Evolutionary conservation across 2,113 vertebrate genomes (phyloP), one percentile per base, ranked within the genome.

Genomic region (Rhinoderma darwinii): DNA sequence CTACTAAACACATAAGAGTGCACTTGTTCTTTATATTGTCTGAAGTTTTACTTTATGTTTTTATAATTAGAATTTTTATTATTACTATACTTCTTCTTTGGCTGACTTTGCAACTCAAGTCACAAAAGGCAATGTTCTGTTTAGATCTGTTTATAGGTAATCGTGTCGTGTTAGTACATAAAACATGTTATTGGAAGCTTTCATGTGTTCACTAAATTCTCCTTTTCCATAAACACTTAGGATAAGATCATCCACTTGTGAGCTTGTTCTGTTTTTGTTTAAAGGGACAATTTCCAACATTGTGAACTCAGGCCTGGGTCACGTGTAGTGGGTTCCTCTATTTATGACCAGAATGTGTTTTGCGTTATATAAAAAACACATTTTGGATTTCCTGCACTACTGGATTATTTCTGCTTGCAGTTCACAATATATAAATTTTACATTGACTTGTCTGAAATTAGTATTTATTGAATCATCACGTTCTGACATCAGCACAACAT

Each of bases 161-260:
- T 81, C 18, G 25, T 43, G 43, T 81, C 54, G 43, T 81, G 78
- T 81, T 63, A n/a, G 35, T 43, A 59, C 17, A 39, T 61, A 15
- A 80, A 25, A 59, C 78, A 59, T 41, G 44, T 35, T 54, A n/a
- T 59, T 61, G 11, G 51, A 73, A 27, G 73, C 41, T 43, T 47
- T 14, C n/a, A 30, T 8, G 63, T 68, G 63, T 35, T 3, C 30
- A 37, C 2, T 5, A 70, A 35, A 20, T 61, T 79, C 32, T 79
- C 8, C 44, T 22, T 32, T 39, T 51, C 27, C 18, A 54, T 81
- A 63, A 81, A 81, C 78, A 61, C 78, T 81, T 81, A 43, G 35
- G 2, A 61, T 8, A 43, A 61, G 37, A 56, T 79, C 27, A 32
- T 20, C 6, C 77, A 79, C 51, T 61, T 81, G 22, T 81, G 17